Evolutionary conservation across 2,888 invertebrate species (phyloP).

Genomic region (Gisinianus flammeolus): DNA sequence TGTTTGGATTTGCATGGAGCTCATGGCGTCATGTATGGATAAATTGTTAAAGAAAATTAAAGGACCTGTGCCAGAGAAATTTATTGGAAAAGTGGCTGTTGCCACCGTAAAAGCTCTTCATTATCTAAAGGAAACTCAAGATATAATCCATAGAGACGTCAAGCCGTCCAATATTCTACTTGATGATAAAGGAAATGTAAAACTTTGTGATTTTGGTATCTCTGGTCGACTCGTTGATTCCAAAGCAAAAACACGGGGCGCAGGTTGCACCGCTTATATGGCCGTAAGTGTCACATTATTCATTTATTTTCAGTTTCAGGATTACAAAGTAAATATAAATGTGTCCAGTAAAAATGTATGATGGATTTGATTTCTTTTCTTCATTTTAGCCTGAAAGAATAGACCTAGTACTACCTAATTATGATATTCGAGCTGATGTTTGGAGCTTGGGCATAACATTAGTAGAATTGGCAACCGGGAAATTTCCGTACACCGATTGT

Average conservation of each 20-base stretch:
- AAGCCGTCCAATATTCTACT: constrained; percentile 98
- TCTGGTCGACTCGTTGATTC: constrained; percentile 97
- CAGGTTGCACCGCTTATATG: constrained; percentile 99
- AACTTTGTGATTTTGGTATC: constrained; percentile 99
- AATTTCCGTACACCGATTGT: constrained; percentile 93
- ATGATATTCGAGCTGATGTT: constrained; percentile 98
- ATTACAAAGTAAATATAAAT: no score
- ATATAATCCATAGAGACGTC: constrained; percentile 96
- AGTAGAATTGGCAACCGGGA: constrained; percentile 95
- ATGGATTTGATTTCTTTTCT: background rate
- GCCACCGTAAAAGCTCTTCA: constrained; percentile 95
- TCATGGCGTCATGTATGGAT: constrained; percentile 99
- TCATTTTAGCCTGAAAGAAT: constrained; percentile 87
- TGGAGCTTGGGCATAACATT: constrained; percentile 98
- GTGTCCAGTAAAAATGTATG: no score
- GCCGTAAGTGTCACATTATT: constrained; percentile 84
- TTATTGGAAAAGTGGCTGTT: constrained; percentile 95
- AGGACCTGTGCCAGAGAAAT: constrained; percentile 91
- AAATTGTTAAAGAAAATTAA: constrained; percentile 87
- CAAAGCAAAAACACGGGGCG: constrained; percentile 94
- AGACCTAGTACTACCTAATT: constrained; percentile 93
- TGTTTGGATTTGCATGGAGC: constrained; percentile 99
- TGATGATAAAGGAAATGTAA: constrained; percentile 92
- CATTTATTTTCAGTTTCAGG: constrained; percentile 62
- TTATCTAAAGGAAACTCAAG: constrained; percentile 96